Conservation (phyloP, 2,797 vertebrate species). For the Malacoraja senta region DNA sequence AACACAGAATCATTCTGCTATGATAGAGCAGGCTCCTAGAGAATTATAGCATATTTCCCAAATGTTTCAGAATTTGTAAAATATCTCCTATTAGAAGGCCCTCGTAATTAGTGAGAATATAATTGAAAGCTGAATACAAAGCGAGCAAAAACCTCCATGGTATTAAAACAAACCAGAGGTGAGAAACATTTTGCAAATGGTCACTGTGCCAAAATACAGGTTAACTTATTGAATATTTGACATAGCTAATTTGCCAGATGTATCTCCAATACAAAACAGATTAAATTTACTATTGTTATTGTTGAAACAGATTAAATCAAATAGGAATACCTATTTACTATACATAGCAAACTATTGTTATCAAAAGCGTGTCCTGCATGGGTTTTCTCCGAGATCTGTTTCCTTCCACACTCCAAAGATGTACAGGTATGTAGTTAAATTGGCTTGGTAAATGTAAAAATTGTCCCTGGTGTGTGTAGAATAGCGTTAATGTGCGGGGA, state of each 20-base stretch:
- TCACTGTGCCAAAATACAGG: not conserved
- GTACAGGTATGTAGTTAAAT: too few relatives aligned
- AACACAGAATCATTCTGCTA: not conserved
- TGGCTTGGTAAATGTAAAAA: too few relatives aligned
- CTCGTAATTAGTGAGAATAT: not conserved
- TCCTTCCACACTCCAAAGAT: too few relatives aligned
- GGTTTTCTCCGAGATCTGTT: too few relatives aligned
- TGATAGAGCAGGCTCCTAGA: not conserved
- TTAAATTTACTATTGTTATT: not conserved
- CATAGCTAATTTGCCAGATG: not conserved
- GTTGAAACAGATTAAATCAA: too few relatives aligned
- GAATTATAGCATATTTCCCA: not conserved
- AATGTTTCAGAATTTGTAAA: not conserved
- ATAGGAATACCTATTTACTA: too few relatives aligned
- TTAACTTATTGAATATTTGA: not conserved
- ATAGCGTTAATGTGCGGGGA: too few relatives aligned
- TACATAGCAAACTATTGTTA: not conserved
- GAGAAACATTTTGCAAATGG: not conserved
- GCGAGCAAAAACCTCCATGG: not conserved
- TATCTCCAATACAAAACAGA: not conserved
- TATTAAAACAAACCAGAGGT: not conserved
- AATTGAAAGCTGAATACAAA: not conserved
- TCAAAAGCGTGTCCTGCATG: not conserved
- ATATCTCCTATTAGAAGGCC: not conserved
- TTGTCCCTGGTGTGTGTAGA: too few relatives aligned